phyloP scores from a whole-genome alignment of 1,140 invertebrate genomes.

The Tetraneura akinire region DNA sequence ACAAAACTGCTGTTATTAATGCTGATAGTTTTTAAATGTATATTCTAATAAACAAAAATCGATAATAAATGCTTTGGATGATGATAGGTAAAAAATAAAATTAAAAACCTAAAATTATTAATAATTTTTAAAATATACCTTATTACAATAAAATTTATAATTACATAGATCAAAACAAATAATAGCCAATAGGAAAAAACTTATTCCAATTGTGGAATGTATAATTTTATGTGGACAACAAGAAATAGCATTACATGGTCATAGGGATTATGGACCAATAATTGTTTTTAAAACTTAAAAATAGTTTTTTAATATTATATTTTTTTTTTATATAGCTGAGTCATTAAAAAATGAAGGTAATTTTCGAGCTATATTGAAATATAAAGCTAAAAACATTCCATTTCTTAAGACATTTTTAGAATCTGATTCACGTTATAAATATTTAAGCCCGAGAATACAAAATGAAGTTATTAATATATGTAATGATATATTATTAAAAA shows the following conservation, averaged over 20 bases:
- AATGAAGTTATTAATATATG: neutral
- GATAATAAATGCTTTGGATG: constrained; percentile 1
- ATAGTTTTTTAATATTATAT: neutral
- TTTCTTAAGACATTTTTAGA: neutral
- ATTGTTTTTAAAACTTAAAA: neutral
- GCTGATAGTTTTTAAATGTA: neutral
- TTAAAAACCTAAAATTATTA: neutral
- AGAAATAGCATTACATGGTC: neutral
- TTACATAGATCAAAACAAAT: too few relatives aligned
- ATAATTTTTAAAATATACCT: too few relatives aligned
- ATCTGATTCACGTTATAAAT: constrained; percentile 1
- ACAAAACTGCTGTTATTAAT: neutral
- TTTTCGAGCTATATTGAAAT: neutral
- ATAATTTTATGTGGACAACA: neutral
- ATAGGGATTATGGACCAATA: neutral
- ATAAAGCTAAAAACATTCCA: neutral
- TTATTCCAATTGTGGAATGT: too few relatives aligned
- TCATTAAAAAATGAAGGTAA: neutral
- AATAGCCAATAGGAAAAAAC: too few relatives aligned
- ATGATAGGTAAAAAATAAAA: constrained; percentile 13
- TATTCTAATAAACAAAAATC: neutral
- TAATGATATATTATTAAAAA: constrained; percentile 9
- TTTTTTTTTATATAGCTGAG: neutral
- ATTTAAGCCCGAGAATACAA: neutral
- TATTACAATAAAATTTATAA: too few relatives aligned